Base-by-base conservation (phyloP, 2,888 invertebrate genomes). In the Caenorhabditis sp. region DNA sequence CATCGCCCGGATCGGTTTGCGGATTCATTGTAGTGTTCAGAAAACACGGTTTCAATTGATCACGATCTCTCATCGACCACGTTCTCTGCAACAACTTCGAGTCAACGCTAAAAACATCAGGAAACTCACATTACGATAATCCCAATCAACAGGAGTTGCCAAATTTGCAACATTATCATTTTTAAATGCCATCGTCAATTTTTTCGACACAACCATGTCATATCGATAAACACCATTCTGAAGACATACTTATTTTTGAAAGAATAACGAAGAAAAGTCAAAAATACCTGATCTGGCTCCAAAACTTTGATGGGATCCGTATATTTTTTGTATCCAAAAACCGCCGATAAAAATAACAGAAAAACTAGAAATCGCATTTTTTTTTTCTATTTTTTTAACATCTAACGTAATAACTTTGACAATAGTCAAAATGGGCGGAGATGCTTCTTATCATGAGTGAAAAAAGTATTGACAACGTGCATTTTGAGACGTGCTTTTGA, bases 211-310 rank as follows among this genome's bases (percentile, higher is more conserved):
- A 8, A 71, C 63, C 58, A 84, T 70, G 43, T 81, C 77, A 58
- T 82, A 79, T 31, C 79, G 82, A 68, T 84, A 83, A 21, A 77
- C 66, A 8, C 77, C 77, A 50, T 81, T 76, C 79, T 81, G 54
- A 58, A 58, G 36, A 55, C 4, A 55, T 17, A 26, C 24, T 26
- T 8, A 6, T 55, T 55, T 26, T 53, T 53, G 14, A 10, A 53
- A 53, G n/a, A n/a, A n/a, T n/a, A 53, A 21, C n/a, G 5, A 1
- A 26, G 8, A 26, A 55, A 3, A 8, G 2, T 17, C 4, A 55
- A n/a, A 23, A 24, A 53, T 6, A 70, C 66, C 55, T 53, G 43
- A 36, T 71, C 64, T 0, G 71, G 71, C 23, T 57, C 60, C 66
- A 67, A 64, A 53, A 71, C 36, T 31, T 57, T 0, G 27, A 71